A percentile compares a stretch with the other conserved stretches of the same genome.
Conservation (phyloP, 2,888 invertebrate genomes). For the Pollenia amentaria region DNA sequence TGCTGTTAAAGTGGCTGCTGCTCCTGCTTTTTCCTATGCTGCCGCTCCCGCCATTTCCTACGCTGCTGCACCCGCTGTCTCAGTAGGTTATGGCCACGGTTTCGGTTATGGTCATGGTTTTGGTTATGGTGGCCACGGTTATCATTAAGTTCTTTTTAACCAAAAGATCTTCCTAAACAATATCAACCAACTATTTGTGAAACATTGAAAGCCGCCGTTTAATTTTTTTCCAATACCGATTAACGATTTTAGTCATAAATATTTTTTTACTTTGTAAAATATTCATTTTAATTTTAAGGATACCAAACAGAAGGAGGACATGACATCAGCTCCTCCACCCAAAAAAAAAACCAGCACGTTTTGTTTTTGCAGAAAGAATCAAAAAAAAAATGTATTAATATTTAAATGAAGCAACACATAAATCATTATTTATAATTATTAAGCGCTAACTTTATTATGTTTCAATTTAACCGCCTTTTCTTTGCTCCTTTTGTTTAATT, state of each 20-base stretch:
- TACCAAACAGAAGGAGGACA: conserved; percentile 7
- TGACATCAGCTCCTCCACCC: conserved; percentile 19
- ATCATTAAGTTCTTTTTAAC: conserved; percentile 58
- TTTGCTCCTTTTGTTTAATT: conserved; percentile 31
- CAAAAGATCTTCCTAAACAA: not conserved
- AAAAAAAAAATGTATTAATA: conserved; percentile 44
- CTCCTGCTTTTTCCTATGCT: conserved; percentile 78
- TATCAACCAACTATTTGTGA: conserved; percentile 63
- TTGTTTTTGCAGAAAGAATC: conserved; percentile 69
- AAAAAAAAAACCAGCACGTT: conserved; percentile 32
- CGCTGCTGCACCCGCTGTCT: conserved; percentile 73
- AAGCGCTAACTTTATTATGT: conserved; percentile 55
- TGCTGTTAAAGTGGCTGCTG: conserved; percentile 73
- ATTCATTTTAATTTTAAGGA: conserved; percentile 61
- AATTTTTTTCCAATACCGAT: conserved; percentile 64
- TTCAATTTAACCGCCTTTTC: conserved; percentile 54
- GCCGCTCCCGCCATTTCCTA: conserved; percentile 72
- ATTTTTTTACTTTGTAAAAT: conserved; percentile 45
- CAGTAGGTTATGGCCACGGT: conserved; percentile 72
- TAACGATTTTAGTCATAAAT: conserved; percentile 69
- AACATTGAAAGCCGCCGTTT: conserved; percentile 67
- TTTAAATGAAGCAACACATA: conserved; percentile 39
- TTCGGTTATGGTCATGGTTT: conserved; percentile 73
- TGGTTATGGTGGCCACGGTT: conserved; percentile 75
- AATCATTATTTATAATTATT: conserved; percentile 45